A percentile compares a stretch with the other conserved stretches of the same genome.
phyloP scores from a whole-genome alignment of 1,140 invertebrate genomes.

The Leptinotarsa texana region DNA sequence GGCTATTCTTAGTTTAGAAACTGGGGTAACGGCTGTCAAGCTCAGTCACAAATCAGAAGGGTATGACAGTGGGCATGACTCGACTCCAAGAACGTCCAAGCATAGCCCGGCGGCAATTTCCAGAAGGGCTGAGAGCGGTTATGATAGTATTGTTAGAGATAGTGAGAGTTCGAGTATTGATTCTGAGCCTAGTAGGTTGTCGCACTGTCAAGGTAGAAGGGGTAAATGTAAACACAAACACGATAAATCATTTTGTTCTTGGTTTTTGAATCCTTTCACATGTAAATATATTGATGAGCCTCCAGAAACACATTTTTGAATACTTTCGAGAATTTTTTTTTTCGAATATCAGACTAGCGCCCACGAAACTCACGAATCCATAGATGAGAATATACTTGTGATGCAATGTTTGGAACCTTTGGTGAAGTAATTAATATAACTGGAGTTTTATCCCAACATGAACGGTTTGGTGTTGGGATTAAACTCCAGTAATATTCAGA shows the following conservation, averaged over 20 bases:
- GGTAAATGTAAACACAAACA: conserved; percentile 60
- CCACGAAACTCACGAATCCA: not conserved
- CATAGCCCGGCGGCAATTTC: conserved; percentile 74
- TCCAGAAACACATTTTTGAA: conserved; percentile 55
- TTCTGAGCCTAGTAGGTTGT: conserved; percentile 72
- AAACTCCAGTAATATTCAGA: too few relatives aligned
- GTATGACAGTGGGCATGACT: conserved; percentile 80
- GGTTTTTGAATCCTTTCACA: conserved; percentile 69
- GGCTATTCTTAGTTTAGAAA: conserved; percentile 62
- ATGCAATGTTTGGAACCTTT: too few relatives aligned
- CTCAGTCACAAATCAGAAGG: conserved; percentile 64
- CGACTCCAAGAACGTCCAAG: conserved; percentile 75
- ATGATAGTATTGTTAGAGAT: conserved; percentile 85
- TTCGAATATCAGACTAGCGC: conserved; percentile 19
- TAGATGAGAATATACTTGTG: too few relatives aligned
- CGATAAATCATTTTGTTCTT: conserved; percentile 66
- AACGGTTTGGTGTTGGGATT: too few relatives aligned
- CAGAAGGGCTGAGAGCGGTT: conserved; percentile 80
- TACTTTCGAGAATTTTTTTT: conserved; percentile 16
- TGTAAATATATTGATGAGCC: conserved; percentile 69
- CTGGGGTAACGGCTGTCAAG: conserved; percentile 61
- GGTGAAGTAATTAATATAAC: too few relatives aligned
- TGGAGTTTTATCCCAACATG: too few relatives aligned
- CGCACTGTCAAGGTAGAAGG: conserved; percentile 65
- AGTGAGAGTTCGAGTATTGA: conserved; percentile 83